Evolutionary conservation across 2,113 vertebrate genomes (phyloP).

Genomic region (Malurus elegans): DNA sequence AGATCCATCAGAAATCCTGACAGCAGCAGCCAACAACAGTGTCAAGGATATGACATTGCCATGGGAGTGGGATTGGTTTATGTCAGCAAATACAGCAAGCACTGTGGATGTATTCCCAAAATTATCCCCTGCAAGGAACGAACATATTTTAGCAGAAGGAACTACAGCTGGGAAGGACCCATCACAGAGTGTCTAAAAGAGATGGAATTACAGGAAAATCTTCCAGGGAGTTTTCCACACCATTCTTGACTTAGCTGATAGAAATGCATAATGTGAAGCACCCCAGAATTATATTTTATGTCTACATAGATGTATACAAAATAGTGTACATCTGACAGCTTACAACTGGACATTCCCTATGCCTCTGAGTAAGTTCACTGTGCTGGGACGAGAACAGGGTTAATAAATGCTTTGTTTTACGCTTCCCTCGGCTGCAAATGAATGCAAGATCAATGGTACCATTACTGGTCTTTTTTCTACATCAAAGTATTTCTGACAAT

Average conservation of each 20-base stretch:
- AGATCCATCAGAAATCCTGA: neutral
- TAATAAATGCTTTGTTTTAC: constrained; percentile 35
- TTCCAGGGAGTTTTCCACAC: neutral
- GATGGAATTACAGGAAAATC: neutral
- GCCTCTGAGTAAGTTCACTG: neutral
- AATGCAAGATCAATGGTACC: constrained; percentile 35
- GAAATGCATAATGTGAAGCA: neutral
- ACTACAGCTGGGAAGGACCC: neutral
- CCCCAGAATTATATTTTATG: neutral
- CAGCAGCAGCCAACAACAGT: neutral
- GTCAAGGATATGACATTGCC: neutral
- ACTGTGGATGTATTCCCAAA: neutral
- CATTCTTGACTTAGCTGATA: neutral
- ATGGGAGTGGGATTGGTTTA: neutral
- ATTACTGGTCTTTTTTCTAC: constrained; percentile 57
- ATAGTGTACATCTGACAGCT: neutral
- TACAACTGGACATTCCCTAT: neutral
- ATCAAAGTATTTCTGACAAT: constrained; percentile 57
- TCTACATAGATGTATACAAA: neutral
- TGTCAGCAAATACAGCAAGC: neutral
- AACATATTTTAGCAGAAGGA: neutral
- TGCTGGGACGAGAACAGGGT: neutral
- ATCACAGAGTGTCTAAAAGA: neutral
- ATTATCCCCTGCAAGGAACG: neutral
- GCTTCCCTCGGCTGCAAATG: constrained; percentile 13